Evolutionary conservation across 2,888 invertebrate genomes (phyloP), one percentile per base, ranked within the genome.

Genomic region (Hirtodrosophila alboralis): DNA sequence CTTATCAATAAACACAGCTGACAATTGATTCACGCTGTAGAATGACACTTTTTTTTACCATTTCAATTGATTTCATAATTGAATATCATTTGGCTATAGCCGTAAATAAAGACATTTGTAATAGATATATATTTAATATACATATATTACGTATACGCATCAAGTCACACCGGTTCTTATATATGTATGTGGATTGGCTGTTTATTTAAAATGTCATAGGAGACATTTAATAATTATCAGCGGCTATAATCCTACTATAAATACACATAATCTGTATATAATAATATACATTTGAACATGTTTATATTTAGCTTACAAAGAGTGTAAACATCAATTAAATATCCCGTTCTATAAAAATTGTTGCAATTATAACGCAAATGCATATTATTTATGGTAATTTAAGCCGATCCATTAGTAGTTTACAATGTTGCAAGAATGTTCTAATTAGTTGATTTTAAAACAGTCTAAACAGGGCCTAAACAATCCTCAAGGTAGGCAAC

Each of bases 321-420:
- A 51, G 58, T 54, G 66, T 49, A 31, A 54, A 40, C 56, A 43
- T 23, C 48, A 67, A 57, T 66, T 60, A 38, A 30, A 8, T 14
- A 71, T 63, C 75, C 78, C 75, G 79, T 83, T 70, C 74, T 65
- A 13, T 26, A 45, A 37, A 53, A 51, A 40, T 52, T 61, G 48
- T 57, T 40, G 60, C 27, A 65, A 48, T 57, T 41, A 36, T 27
- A 48, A 57, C 44, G 18, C 44, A 52, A 48, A 47, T 34, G 5
- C 7, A n/a, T 48, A 28, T 31, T 27, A 30, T 28, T 45, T 21
- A 33, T 54, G 61, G 0, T 12, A 21, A 66, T 33, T 57, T 45
- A 9, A 2, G 1, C 9, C 6, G 27, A 18, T 18, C 18, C 18
- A 18, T 18, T 18, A 4, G 5, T 2, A 18, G 5, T 1, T 18